Conservation (phyloP, 2,113 vertebrate genomes). For the Psilopogon haemacephalus region DNA sequence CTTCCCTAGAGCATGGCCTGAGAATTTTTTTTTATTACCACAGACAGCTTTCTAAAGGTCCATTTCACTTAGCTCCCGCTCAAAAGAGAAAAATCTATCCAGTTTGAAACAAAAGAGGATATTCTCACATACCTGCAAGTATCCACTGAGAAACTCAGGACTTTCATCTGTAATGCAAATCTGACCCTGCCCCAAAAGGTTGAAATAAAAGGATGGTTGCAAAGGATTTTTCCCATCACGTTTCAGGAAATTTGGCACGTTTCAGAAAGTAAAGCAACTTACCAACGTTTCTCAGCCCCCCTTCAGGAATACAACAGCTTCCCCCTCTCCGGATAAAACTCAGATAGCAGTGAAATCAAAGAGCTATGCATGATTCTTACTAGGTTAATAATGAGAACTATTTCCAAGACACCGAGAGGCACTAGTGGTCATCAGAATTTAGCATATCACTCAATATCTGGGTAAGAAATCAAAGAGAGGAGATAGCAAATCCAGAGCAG, state of each 20-base stretch:
- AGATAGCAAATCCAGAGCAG: not conserved
- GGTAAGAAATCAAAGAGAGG: not conserved
- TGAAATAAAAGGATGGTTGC: not conserved
- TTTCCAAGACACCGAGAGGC: slow-evolving; percentile 14
- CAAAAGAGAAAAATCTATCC: not conserved
- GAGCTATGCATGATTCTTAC: not conserved
- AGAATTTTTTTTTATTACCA: not conserved
- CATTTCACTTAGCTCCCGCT: not conserved
- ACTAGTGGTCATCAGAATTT: slow-evolving; percentile 11
- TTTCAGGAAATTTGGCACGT: not conserved
- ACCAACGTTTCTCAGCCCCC: not conserved
- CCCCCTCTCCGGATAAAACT: not conserved
- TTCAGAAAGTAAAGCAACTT: not conserved
- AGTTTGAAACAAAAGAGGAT: not conserved
- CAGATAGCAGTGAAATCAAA: not conserved
- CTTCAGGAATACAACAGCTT: not conserved
- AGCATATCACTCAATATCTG: not conserved
- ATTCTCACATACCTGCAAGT: not conserved
- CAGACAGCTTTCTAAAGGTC: slow-evolving; percentile 1
- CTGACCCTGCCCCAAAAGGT: not conserved
- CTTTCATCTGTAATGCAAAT: not conserved
- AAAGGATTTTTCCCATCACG: not conserved
- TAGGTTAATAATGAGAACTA: not conserved
- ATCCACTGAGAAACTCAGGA: not conserved
- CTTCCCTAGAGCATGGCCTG: not conserved